phyloP scores from a whole-genome alignment of 2,888 invertebrate species.

The Euplagia quadripunctaria region DNA sequence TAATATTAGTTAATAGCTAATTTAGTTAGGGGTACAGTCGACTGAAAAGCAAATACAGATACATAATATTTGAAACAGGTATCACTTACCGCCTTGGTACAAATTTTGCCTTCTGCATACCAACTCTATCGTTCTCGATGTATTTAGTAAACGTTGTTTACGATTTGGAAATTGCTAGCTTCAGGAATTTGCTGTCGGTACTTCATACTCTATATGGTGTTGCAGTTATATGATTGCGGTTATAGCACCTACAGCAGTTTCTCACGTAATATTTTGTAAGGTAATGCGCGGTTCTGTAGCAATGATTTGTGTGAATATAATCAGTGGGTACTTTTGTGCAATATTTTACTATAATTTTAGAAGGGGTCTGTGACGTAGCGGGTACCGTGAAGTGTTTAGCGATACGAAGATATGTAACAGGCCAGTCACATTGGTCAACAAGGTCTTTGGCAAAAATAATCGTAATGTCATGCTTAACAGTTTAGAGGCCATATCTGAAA shows the following conservation, averaged over 20 bases:
- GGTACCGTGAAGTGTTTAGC: too few relatives aligned
- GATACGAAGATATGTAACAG: too few relatives aligned
- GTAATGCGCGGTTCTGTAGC: constrained; percentile 29
- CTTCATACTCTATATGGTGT: constrained; percentile 31
- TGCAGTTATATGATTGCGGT: constrained; percentile 30
- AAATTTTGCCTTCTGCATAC: not conserved
- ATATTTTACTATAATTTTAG: constrained; percentile 10
- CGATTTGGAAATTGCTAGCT: constrained; percentile 56
- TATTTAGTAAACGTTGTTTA: constrained; percentile 60
- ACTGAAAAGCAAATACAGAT: not conserved
- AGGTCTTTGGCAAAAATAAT: too few relatives aligned
- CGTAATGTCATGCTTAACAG: too few relatives aligned
- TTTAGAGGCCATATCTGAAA: too few relatives aligned
- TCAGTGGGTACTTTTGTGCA: constrained; percentile 12
- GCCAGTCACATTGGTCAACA: too few relatives aligned
- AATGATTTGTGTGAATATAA: constrained; percentile 28
- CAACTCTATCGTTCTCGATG: constrained; percentile 4
- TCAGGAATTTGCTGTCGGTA: constrained; percentile 43
- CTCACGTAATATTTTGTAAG: constrained; percentile 41
- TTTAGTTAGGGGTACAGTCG: too few relatives aligned
- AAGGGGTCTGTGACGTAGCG: not conserved
- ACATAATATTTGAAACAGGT: not conserved
- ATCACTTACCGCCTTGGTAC: not conserved
- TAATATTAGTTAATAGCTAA: too few relatives aligned
- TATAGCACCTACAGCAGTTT: constrained; percentile 38